Conservation (phyloP, 2,113 vertebrate species). For the Panurus biarmicus region DNA sequence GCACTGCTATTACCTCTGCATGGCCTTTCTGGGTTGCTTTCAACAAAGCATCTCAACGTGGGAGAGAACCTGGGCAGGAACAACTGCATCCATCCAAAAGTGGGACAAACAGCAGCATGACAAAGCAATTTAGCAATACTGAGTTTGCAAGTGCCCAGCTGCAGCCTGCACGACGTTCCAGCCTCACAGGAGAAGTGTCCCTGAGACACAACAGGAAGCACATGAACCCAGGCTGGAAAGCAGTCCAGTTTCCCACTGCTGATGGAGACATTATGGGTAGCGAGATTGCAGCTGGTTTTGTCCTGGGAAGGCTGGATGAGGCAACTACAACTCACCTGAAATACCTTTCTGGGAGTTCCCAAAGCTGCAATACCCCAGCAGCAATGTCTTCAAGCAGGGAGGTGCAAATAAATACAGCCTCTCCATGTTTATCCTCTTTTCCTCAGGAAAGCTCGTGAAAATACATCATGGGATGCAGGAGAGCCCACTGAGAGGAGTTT, state of each 20-base stretch:
- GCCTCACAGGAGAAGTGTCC: background rate
- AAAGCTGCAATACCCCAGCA: background rate
- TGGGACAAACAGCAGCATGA: background rate
- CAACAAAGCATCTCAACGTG: background rate
- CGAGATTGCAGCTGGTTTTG: background rate
- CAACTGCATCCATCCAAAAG: background rate
- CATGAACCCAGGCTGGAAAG: background rate
- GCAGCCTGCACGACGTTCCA: rapidly evolving
- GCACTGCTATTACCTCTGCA: background rate
- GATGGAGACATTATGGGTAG: background rate
- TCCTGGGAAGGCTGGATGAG: background rate
- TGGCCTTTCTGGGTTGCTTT: background rate
- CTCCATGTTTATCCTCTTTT: background rate
- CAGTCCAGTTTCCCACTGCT: background rate
- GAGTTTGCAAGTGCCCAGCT: background rate
- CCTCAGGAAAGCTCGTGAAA: background rate
- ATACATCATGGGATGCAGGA: background rate
- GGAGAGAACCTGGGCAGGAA: background rate
- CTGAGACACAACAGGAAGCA: background rate
- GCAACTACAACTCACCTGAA: background rate
- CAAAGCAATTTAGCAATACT: background rate
- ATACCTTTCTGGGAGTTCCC: background rate
- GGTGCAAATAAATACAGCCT: background rate
- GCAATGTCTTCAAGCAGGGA: background rate
- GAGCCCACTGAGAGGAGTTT: background rate